These are phyloP conservation scores for Osedax fenrisi DNA, from an alignment of 2,888 invertebrate species.

Conservation along the genomic window DNA sequence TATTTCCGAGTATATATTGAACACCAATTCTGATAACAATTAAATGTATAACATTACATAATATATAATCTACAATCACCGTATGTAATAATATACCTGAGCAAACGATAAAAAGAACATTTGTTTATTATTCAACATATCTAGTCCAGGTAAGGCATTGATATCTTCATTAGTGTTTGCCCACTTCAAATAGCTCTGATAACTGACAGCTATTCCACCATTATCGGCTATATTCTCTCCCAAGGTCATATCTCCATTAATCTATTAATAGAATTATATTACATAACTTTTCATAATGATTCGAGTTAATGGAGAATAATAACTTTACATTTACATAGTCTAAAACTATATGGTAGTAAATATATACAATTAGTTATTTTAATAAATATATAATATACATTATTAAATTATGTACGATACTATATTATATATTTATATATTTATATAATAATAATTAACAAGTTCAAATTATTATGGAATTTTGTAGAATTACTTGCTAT, in stretches of 20 bases:
- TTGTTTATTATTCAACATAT: constrained; percentile 47
- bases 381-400: no score
- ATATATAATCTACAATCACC: neutral
- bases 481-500: no score
- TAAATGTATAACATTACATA: neutral
- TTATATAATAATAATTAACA: no score
- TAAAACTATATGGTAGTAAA: no score
- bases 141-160: constrained; percentile 47
- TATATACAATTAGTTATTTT: no score
- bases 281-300: neutral
- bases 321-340: no score
- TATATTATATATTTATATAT: no score
- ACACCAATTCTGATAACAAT: constrained; percentile 45
- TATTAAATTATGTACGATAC: no score
- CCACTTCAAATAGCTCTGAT: constrained; percentile 4
- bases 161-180: neutral
- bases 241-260: constrained; percentile 47
- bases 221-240: constrained; percentile 51
- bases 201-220: constrained; percentile 44
- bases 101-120: constrained; percentile 52
- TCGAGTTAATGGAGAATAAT: no score
- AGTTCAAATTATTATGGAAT: no score
- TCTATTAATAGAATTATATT: constrained; percentile 37
- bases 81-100: constrained; percentile 39
- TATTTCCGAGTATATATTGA: constrained; percentile 42